phyloP scores from a whole-genome alignment of 2,888 invertebrate genomes.

The Slavum lentiscoides region DNA sequence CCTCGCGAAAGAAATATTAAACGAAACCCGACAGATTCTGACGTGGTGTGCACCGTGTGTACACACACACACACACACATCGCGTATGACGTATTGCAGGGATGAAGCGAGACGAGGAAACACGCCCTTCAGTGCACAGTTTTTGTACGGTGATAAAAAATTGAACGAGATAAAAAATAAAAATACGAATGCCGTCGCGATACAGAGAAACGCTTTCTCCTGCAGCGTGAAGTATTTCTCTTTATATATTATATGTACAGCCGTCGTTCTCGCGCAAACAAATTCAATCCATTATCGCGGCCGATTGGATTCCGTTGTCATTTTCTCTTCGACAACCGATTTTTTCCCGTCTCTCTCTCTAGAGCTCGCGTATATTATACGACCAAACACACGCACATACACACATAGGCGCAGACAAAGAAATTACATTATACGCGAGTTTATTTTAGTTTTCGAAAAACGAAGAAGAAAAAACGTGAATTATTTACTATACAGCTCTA shows the following conservation, averaged over 20 bases:
- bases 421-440: no score
- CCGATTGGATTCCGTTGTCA: slow-evolving; percentile 53
- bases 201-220: slow-evolving; percentile 43
- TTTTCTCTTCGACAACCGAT: slow-evolving; percentile 47
- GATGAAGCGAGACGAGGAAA: background rate
- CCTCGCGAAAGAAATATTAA: no score
- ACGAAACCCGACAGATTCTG: no score
- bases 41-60: no score
- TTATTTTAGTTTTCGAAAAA: slow-evolving; percentile 5
- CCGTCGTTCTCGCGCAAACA: slow-evolving; percentile 34
- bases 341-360: slow-evolving; percentile 27
- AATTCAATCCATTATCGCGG: slow-evolving; percentile 50
- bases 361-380: background rate
- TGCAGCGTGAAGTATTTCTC: no score
- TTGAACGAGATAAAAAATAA: background rate
- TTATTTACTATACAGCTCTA: no score
- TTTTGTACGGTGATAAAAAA: background rate
- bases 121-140: background rate
- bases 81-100: no score
- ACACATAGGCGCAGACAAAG: no score
- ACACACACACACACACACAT: no score
- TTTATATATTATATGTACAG: background rate
- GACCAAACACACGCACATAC: no score
- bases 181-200: background rate
- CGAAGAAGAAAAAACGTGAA: background rate